Conservation (phyloP, 2,113 vertebrate species). For the Psettodes erumei region DNA sequence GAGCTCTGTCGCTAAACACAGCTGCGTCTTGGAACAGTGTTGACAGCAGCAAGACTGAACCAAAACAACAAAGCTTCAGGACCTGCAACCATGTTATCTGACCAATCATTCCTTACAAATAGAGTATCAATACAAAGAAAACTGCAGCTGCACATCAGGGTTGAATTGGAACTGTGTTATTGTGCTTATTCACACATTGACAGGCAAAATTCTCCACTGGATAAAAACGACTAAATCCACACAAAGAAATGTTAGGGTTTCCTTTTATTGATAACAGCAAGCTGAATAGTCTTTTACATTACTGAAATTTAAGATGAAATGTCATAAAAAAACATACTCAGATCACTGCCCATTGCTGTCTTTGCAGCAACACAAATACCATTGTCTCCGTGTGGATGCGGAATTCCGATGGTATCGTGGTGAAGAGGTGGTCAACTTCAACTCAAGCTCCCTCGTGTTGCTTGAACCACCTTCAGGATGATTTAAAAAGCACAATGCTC, state of each 20-base stretch:
- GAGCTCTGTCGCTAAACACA: too few relatives aligned
- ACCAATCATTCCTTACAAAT: background rate
- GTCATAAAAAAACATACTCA: slow-evolving; percentile 14
- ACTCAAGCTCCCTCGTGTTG: background rate
- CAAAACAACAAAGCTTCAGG: too few relatives aligned
- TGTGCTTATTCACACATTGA: background rate
- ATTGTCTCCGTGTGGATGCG: background rate
- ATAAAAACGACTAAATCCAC: background rate
- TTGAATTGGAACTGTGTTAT: too few relatives aligned
- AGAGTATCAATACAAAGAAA: background rate
- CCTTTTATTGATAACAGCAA: slow-evolving; percentile 62
- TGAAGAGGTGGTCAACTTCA: background rate
- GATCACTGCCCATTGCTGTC: background rate
- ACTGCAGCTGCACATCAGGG: background rate
- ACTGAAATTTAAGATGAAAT: slow-evolving; percentile 32
- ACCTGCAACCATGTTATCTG: background rate
- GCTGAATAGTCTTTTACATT: slow-evolving; percentile 23
- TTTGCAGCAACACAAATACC: slow-evolving; percentile 45
- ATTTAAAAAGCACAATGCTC: slow-evolving; percentile 22
- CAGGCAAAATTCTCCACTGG: background rate
- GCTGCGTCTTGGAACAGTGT: too few relatives aligned
- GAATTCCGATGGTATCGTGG: too few relatives aligned
- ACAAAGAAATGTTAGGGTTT: slow-evolving; percentile 15
- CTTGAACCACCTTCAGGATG: background rate
- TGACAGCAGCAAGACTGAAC: too few relatives aligned